Evolutionary conservation across 2,113 vertebrate species (phyloP).

Genomic region (Chinchilla lanigera): DNA sequence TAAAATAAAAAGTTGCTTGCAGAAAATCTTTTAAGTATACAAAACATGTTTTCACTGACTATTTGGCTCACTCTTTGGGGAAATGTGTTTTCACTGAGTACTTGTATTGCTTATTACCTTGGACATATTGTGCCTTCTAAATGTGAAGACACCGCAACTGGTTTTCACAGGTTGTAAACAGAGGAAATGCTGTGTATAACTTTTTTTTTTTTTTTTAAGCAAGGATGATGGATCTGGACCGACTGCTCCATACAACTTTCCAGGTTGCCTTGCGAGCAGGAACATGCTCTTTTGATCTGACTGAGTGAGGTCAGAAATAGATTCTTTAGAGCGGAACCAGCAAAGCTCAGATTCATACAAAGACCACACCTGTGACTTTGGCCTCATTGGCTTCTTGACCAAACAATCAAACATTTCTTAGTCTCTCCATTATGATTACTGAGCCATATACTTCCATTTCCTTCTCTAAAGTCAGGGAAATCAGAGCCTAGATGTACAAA

Average conservation of each 20-base stretch:
- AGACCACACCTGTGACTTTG: not conserved
- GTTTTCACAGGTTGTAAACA: not conserved
- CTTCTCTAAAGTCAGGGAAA: not conserved
- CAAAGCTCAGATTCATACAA: not conserved
- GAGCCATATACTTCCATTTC: not conserved
- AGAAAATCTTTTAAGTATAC: not conserved
- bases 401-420: not conserved
- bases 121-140: conserved; percentile 49
- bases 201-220: not conserved
- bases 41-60: not conserved
- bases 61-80: conserved; percentile 42
- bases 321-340: not conserved
- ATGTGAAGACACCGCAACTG: not conserved
- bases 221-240: not conserved
- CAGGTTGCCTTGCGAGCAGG: not conserved
- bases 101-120: conserved; percentile 65
- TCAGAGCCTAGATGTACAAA: not conserved
- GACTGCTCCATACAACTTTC: not conserved
- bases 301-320: not conserved
- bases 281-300: not conserved
- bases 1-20: not conserved
- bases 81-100: conserved; percentile 10
- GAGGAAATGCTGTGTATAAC: not conserved
- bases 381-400: not conserved
- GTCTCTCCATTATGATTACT: not conserved